Percentiles rank a stretch among this genome's conserved stretches.
Conservation (phyloP, 2,113 vertebrate species). For the Lophotis ruficrista region DNA sequence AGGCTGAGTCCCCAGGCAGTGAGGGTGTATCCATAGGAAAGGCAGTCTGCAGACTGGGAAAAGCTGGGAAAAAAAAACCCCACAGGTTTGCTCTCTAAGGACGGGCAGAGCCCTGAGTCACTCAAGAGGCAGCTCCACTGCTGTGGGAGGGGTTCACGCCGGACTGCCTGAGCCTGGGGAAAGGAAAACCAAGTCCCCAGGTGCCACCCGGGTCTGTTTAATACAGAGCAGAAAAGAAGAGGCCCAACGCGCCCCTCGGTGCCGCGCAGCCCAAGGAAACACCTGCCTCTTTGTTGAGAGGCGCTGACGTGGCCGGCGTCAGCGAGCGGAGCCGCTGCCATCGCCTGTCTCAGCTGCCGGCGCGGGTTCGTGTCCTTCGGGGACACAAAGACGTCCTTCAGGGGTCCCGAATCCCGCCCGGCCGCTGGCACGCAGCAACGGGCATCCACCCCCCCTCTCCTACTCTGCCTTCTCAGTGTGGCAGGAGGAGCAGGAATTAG, state of each 20-base stretch:
- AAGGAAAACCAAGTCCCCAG: background rate
- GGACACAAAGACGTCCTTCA: background rate
- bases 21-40: background rate
- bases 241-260: background rate
- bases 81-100: background rate
- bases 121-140: too few species aligned
- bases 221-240: background rate
- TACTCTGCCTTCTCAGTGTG: background rate
- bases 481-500: background rate
- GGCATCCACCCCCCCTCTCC: background rate
- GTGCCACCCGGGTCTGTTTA: background rate
- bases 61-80: too few species aligned
- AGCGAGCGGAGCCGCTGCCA: too few species aligned
- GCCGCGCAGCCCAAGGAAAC: background rate
- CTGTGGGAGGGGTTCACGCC: background rate
- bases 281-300: background rate
- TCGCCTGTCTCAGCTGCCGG: background rate
- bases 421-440: background rate
- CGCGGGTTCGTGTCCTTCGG: background rate
- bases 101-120: background rate
- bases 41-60: background rate
- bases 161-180: background rate
- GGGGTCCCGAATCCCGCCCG: background rate
- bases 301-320: too few species aligned
- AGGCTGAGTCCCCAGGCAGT: background rate